These are phyloP conservation scores for Mactra quadrangularis DNA, from an alignment of 1,140 invertebrate species.

Conservation along the genomic window DNA sequence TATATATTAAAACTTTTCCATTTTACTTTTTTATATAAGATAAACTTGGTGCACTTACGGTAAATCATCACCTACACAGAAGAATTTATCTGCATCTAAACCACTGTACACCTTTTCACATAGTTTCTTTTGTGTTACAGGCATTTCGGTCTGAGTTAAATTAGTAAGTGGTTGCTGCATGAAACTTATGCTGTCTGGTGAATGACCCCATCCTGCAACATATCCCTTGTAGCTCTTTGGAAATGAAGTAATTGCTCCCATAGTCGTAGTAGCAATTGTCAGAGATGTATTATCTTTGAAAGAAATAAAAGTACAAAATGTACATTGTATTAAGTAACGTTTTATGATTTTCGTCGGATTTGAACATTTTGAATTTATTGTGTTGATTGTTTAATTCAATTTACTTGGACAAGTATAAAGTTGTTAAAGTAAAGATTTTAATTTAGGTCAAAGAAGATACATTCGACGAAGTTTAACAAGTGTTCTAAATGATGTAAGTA, in stretches of 20 bases:
- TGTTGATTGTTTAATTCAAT: too few species aligned
- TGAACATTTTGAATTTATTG: too few species aligned
- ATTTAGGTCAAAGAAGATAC: too few species aligned
- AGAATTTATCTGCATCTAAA: constrained; percentile 2
- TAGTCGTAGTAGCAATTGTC: neutral
- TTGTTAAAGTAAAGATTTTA: too few species aligned
- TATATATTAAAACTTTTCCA: too few species aligned
- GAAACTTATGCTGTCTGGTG: neutral
- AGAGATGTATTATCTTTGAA: neutral
- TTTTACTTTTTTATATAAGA: neutral
- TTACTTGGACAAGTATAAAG: too few species aligned
- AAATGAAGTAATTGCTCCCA: neutral
- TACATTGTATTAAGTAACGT: too few species aligned
- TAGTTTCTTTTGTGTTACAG: neutral
- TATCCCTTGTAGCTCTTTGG: neutral
- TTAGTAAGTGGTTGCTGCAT: neutral
- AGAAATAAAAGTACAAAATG: too few species aligned
- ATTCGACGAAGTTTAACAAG: too few species aligned
- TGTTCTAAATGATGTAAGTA: too few species aligned
- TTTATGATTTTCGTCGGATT: too few species aligned
- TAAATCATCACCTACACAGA: constrained; percentile 22
- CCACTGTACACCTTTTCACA: neutral
- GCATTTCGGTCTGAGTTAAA: neutral
- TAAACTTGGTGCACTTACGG: neutral
- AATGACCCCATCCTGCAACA: constrained; percentile 20